Evolutionary conservation across 2,113 vertebrate species (phyloP).

Genomic region (Nicator chloris): DNA sequence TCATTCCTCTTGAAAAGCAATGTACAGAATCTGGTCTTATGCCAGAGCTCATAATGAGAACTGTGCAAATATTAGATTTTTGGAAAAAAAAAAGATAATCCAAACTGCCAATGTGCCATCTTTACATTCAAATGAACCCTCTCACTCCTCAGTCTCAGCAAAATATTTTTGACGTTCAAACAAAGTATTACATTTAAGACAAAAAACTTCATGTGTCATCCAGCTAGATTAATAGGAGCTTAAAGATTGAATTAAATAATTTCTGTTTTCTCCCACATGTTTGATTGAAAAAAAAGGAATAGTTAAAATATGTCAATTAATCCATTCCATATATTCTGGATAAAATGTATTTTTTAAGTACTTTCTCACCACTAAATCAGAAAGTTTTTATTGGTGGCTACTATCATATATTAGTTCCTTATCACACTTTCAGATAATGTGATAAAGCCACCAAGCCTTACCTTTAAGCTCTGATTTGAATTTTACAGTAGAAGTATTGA

Average conservation of each 20-base stretch:
- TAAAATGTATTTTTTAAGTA: background rate
- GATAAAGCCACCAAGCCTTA: background rate
- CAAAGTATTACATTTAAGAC: background rate
- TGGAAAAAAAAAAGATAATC: background rate
- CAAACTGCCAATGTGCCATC: background rate
- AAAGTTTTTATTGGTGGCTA: background rate
- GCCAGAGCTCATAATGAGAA: background rate
- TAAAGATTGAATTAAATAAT: background rate
- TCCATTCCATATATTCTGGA: background rate
- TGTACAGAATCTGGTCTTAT: background rate
- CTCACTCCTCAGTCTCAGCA: background rate
- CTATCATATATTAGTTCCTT: background rate
- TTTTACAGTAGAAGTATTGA: background rate
- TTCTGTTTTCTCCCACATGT: background rate
- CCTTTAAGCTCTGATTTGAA: background rate
- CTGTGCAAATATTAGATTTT: background rate
- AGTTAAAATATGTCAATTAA: background rate
- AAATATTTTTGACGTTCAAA: background rate
- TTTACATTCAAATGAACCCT: background rate
- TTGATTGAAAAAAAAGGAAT: background rate
- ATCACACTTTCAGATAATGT: accelerated
- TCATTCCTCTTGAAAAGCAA: background rate
- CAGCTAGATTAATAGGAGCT: background rate
- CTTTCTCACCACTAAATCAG: background rate
- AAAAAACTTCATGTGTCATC: background rate